Conservation (phyloP, 2,888 invertebrate genomes). For the Himalopsyche tibetana region DNA sequence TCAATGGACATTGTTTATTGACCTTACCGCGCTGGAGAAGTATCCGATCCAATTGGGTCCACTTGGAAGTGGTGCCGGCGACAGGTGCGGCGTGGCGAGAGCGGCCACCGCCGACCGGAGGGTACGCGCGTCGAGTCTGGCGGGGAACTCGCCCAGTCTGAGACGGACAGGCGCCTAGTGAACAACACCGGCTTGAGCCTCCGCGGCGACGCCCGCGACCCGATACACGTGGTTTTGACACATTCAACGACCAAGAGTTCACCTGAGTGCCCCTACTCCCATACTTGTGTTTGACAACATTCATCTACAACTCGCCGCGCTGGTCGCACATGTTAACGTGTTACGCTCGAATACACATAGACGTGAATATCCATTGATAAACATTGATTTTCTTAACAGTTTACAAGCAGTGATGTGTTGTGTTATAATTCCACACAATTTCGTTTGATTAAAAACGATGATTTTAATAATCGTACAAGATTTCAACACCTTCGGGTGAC, state of each 20-base stretch:
- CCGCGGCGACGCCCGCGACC: slow-evolving; percentile 45
- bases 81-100: slow-evolving; percentile 69
- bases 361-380: no score
- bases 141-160: slow-evolving; percentile 67
- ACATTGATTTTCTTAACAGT: neutral
- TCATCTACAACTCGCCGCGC: neutral
- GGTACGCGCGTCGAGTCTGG: slow-evolving; percentile 70
- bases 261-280: neutral
- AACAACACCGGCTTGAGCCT: slow-evolving; percentile 57
- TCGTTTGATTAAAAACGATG: slow-evolving; percentile 25
- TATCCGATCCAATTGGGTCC: slow-evolving; percentile 68
- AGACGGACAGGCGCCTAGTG: slow-evolving; percentile 73
- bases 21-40: slow-evolving; percentile 74
- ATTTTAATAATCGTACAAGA: slow-evolving; percentile 44
- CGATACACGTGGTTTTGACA: slow-evolving; percentile 55
- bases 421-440: slow-evolving; percentile 23
- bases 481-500: slow-evolving; percentile 59
- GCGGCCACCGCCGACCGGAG: slow-evolving; percentile 70
- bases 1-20: slow-evolving; percentile 72
- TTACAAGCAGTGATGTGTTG: slow-evolving; percentile 41
- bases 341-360: no score
- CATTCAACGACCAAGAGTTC: slow-evolving; percentile 69
- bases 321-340: no score
- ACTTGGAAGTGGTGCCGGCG: slow-evolving; percentile 72
- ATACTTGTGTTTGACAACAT: slow-evolving; percentile 67